Evolutionary conservation across 2,888 invertebrate species (phyloP), one percentile per base, ranked within the genome.

Genomic region (Diabrotica balteata): DNA sequence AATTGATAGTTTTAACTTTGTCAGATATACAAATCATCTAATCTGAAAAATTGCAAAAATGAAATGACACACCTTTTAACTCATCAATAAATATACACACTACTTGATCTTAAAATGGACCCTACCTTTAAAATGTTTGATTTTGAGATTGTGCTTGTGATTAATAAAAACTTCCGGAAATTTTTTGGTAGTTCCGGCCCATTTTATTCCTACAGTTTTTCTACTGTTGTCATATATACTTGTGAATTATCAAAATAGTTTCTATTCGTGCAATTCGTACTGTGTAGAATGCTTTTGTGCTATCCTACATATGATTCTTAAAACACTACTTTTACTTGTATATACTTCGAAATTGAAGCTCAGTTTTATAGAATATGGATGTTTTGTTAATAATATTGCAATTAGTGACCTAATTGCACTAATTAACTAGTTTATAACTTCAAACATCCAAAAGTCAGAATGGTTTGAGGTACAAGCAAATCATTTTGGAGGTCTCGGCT

Each of bases 251-350:
- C 43, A n/a, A 58, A 45, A 57, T 57, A 61, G 61, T 45, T 64
- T 64, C 63, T 64, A 52, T 45, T 64, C 47, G 64, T 64, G 64
- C 64, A 64, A 64, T 64, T 58, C 77, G 69, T 72, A 63, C 62
- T 66, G 70, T 74, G 79, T 80, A 80, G 77, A 78, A 80, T 79
- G 80, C 80, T 80, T 57, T 57, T 78, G 73, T 72, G 79, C 79
- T 79, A 78, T 79, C 78, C 76, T 77, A 78, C 75, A 75, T 71
- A 54, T 44, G 46, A 32, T 66, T 69, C 66, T 68, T 66, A 17
- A 57, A 57, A 57, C 55, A 45, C 44, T 43, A 57, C 55, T 57
- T 8, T 47, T 47, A 32, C 32, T 32, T 32, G 32, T 32, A 32
- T 32, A 32, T 32, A 32, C 32, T 32, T 32, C 4, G 32, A 32